Conservation (phyloP, 1,140 invertebrate species). For the Papilio polyxenes region DNA sequence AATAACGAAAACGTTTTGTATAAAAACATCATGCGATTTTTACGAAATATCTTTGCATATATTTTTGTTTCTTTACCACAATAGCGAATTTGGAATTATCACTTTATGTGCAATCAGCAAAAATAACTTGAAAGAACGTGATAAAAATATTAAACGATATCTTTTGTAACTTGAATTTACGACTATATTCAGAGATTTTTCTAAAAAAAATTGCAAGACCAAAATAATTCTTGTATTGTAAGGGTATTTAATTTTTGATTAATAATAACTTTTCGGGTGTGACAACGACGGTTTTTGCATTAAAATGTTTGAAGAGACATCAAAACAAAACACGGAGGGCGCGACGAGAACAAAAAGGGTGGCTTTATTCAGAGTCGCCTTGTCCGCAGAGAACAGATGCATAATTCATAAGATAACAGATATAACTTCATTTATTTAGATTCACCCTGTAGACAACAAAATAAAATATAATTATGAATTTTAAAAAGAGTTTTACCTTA, state of each 20-base stretch:
- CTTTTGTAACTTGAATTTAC: neutral
- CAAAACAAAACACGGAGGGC: conserved; percentile 8
- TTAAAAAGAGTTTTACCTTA: neutral
- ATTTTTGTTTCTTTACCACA: neutral
- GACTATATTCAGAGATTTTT: no score
- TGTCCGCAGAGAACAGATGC: conserved; percentile 39
- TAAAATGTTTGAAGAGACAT: conserved; percentile 13
- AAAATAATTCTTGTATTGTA: no score
- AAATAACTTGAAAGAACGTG: neutral
- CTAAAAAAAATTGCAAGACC: no score
- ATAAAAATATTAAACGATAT: neutral
- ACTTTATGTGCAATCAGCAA: neutral
- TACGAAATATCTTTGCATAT: neutral
- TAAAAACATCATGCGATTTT: neutral
- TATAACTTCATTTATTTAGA: conserved; percentile 19
- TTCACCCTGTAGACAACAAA: neutral
- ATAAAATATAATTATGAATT: neutral
- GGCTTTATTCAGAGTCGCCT: conserved; percentile 45
- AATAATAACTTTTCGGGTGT: neutral
- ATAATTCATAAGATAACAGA: conserved; percentile 48
- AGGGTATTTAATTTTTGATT: neutral
- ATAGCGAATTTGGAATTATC: neutral
- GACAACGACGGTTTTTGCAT: neutral
- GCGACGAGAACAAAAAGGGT: conserved; percentile 27
- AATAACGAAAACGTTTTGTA: conserved; percentile 5